phyloP scores from a whole-genome alignment of 2,797 vertebrate species.

The Somateria mollissima region DNA sequence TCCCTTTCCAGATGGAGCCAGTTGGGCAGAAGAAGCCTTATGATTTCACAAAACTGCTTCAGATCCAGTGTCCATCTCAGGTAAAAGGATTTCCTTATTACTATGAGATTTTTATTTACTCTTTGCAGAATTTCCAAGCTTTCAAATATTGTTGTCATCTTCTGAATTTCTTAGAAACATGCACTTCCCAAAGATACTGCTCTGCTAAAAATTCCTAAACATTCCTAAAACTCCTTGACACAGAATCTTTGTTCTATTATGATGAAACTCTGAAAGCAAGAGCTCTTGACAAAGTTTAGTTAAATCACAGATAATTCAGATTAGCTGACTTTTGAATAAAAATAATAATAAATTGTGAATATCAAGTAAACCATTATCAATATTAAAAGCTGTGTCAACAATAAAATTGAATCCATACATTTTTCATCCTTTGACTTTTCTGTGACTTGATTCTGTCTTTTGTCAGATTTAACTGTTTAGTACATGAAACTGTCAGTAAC shows the following conservation, averaged over 20 bases:
- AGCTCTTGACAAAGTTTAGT: not conserved
- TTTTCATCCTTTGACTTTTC: not conserved
- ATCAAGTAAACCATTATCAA: not conserved
- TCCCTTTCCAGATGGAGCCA: constrained; percentile 74
- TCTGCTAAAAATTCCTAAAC: not conserved
- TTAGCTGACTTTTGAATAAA: too few relatives aligned
- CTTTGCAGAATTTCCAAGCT: not conserved
- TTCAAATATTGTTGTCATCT: not conserved
- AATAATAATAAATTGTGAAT: not conserved
- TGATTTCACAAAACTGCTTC: not conserved
- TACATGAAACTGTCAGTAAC: not conserved
- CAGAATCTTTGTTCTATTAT: not conserved
- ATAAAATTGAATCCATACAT: not conserved
- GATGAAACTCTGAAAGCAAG: not conserved
- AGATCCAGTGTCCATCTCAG: constrained; percentile 72
- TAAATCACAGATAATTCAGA: not conserved
- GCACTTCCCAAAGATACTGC: not conserved
- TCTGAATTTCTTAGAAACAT: not conserved
- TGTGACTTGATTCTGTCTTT: not conserved
- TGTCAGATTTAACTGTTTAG: not conserved
- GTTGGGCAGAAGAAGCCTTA: constrained; percentile 66
- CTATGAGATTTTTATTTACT: not conserved
- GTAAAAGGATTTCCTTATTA: constrained; percentile 49
- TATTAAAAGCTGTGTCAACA: not conserved
- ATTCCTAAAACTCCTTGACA: not conserved